Evolutionary conservation across 2,888 invertebrate genomes (phyloP).

Genomic region (Synanthedon formicaeformis): DNA sequence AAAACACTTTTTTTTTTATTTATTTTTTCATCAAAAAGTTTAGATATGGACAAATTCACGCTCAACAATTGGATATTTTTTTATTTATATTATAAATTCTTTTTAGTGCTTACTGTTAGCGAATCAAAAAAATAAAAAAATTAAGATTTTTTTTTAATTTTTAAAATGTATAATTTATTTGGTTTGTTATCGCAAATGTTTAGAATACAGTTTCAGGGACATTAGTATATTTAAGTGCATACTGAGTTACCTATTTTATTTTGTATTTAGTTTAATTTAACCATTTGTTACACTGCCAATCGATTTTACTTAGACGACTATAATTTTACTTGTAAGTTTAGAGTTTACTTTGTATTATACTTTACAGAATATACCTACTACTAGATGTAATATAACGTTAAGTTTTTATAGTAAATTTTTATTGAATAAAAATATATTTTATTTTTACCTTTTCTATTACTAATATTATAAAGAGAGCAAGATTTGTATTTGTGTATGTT

Average conservation of each 20-base stretch:
- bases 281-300: slow-evolving; percentile 3
- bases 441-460: neutral
- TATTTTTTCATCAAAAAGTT: too few relatives aligned
- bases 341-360: slow-evolving; percentile 39
- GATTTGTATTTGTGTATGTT: too few relatives aligned
- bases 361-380: slow-evolving; percentile 20
- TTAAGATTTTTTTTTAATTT: too few relatives aligned
- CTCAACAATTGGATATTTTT: too few relatives aligned
- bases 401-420: slow-evolving; percentile 44
- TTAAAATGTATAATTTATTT: too few relatives aligned
- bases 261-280: slow-evolving; percentile 13
- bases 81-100: too few relatives aligned
- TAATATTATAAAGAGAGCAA: too few relatives aligned
- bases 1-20: too few relatives aligned
- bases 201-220: neutral
- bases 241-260: slow-evolving; percentile 49
- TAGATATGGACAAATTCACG: too few relatives aligned
- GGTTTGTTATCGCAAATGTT: too few relatives aligned
- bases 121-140: too few relatives aligned
- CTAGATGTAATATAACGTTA: slow-evolving; percentile 31
- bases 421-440: slow-evolving; percentile 16
- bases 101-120: neutral
- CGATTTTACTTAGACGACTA: slow-evolving; percentile 8
- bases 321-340: slow-evolving; percentile 35
- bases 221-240: slow-evolving; percentile 6